phyloP scores from a whole-genome alignment of 1,140 invertebrate species.

The Rhyacophila brunnea region DNA sequence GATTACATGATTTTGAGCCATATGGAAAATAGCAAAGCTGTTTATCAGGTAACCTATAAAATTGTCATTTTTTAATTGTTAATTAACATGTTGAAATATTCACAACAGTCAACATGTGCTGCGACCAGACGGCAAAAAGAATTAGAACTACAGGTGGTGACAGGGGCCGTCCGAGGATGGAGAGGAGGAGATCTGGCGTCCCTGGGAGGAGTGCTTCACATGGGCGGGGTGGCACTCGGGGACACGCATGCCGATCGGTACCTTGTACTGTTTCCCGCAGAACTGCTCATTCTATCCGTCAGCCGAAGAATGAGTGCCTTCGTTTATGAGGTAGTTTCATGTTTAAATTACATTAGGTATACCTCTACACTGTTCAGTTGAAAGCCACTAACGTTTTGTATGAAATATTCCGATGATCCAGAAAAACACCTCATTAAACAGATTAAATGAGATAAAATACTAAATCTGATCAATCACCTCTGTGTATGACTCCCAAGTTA shows the following conservation, averaged over 20 bases:
- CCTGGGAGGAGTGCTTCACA: slow-evolving; percentile 78
- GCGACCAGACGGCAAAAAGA: slow-evolving; percentile 91
- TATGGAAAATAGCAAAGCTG: too few relatives aligned
- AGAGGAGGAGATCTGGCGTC: slow-evolving; percentile 79
- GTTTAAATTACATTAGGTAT: too few relatives aligned
- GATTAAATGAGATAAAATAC: too few relatives aligned
- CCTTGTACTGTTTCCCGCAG: slow-evolving; percentile 86
- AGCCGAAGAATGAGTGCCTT: slow-evolving; percentile 91
- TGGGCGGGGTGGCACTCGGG: slow-evolving; percentile 84
- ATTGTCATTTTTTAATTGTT: too few relatives aligned
- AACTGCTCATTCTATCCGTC: slow-evolving; percentile 86
- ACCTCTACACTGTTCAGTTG: background rate
- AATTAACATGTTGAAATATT: too few relatives aligned
- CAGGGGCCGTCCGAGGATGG: slow-evolving; percentile 89
- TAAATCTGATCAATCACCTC: too few relatives aligned
- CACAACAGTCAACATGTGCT: slow-evolving; percentile 73
- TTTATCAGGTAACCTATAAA: too few relatives aligned
- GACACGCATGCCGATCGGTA: slow-evolving; percentile 84
- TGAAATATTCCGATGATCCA: too few relatives aligned
- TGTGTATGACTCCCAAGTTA: too few relatives aligned
- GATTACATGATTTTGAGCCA: too few relatives aligned
- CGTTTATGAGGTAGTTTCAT: slow-evolving; percentile 86
- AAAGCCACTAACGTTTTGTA: too few relatives aligned
- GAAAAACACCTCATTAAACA: too few relatives aligned
- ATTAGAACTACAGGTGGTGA: slow-evolving; percentile 91